Evolutionary conservation across 2,113 vertebrate species (phyloP).

Genomic region (Pungitius pungitius): DNA sequence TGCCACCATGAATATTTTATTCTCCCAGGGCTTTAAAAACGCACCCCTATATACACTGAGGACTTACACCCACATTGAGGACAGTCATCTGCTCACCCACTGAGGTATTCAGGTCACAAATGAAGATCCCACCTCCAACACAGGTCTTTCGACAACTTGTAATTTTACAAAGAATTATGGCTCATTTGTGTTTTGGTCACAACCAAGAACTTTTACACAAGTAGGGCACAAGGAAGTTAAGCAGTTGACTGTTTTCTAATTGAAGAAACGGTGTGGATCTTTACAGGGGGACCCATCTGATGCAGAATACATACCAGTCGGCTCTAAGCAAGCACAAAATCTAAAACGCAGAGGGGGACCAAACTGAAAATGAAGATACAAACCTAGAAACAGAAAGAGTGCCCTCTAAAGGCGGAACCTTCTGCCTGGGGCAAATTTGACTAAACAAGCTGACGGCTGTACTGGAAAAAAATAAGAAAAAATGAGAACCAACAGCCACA

Average conservation of each 20-base stretch:
- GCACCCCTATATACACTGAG: conserved; percentile 42
- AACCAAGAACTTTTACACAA: conserved; percentile 4
- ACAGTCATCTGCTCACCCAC: conserved; percentile 64
- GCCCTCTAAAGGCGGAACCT: conserved; percentile 52
- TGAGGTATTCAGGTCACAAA: conserved; percentile 76
- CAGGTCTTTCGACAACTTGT: conserved; percentile 54
- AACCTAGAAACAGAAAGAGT: conserved; percentile 39
- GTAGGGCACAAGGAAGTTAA: conserved; percentile 17
- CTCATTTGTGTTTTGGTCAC: conserved; percentile 16
- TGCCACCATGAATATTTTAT: conserved; percentile 79
- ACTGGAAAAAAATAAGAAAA: not conserved
- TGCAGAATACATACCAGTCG: not conserved
- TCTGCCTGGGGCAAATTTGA: not conserved
- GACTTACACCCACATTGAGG: conserved; percentile 63
- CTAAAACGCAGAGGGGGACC: conserved; percentile 31
- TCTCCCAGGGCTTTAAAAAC: conserved; percentile 62
- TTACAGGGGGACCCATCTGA: conserved; percentile 2
- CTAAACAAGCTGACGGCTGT: not conserved
- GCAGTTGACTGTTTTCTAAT: conserved; percentile 5
- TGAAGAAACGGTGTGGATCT: not conserved
- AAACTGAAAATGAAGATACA: conserved; percentile 11
- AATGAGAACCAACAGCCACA: too few relatives aligned
- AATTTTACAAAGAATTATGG: conserved; percentile 38
- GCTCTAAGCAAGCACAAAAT: conserved; percentile 3
- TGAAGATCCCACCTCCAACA: conserved; percentile 40